Evolutionary conservation across 92 coral and sea anemone genomes (phyloP), one percentile per base, ranked within the genome.

Genomic region (Phenganax stokvisi): DNA sequence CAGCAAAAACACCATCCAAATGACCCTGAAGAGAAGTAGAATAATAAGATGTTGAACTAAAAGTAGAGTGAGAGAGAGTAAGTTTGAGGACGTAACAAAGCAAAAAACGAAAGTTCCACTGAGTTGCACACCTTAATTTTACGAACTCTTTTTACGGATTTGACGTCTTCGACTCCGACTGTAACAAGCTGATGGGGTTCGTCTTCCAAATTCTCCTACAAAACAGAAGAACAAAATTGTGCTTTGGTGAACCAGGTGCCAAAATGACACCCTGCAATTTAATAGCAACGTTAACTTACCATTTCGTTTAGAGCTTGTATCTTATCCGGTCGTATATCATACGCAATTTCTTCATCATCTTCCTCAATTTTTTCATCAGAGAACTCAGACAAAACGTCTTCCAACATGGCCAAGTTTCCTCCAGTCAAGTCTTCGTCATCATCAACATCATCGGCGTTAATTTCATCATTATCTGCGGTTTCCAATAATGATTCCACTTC

Each of bases 101-200:
- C 16, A 10, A 76, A 25, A 20, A 16, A 76, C 17, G 51, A 72
- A 5, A 76, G 67, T 12, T 10, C 25, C 12, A 13, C 25, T 77
- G 47, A 37, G 5, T 31, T 51, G 12, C 67, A 25, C 52, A 92
- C 97, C 91, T 94, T 97, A 47, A 94, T 84, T 81, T 93, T 89
- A 72, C 91, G 96, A 66, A 94, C 98, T 72, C 91, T 89, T 64
- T 85, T 87, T 17, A 94, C 83, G 13, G 93, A 85, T 17, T 89
- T 84, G 29, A 91, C 98, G 76, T 93, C 97, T 66, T 94, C 94
- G 13, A 94, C 98, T 65, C 92, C 93, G 37, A 94, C 90, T 0
- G 94, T 89, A 51, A 94, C 37, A 65, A 89, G 92, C 29, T 90
- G 93, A 76, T 91, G 89, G 64, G 75, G 69, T 12, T 20, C 80